Evolutionary conservation across 2,888 invertebrate genomes (phyloP), one percentile per base, ranked within the genome.

Genomic region (Euphydryas editha): DNA sequence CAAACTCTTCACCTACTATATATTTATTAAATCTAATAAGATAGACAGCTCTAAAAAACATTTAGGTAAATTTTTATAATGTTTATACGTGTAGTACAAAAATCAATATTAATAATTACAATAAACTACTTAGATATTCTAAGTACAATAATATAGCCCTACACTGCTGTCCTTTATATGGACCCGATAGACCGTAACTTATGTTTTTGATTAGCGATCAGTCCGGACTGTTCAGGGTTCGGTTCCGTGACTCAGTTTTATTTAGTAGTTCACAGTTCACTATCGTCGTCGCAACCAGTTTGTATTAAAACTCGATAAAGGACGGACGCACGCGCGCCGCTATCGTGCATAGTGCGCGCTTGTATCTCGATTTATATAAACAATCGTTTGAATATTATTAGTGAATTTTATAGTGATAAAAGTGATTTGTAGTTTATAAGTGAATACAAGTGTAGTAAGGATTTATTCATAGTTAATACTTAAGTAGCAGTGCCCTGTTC

Each of bases 181-280:
- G 73, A 81, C 81, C 83, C 83, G 84, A 84, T 88, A 86, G 81
- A 85, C 77, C 80, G 78, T 86, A 76, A 76, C 77, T 82, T 83
- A 81, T 79, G 78, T 78, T 84, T 84, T 85, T 81, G 83, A 85
- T 83, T 81, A 77, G 79, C 84, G 79, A 85, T 73, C 71, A 63
- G 63, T 86, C 83, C 86, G 87, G 86, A 86, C 86, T 86, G 78
- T 77, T 80, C 79, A 78, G 79, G 85, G 87, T 87, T 84, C 85
- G 85, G 87, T 87, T 84, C 85, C 83, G 84, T 88, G 88, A 87
- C 83, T 89, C 83, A 82, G 83, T 87, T 84, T 79, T 75, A 80
- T 85, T 82, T 80, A 83, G 80, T 84, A 81, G 80, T 82, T 83
- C 76, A 63, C 69, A 81, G 80, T 82, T 83, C 76, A 63, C 69